Conservation (phyloP, 1,140 invertebrate genomes). For the Euwallacea fornicatus region DNA sequence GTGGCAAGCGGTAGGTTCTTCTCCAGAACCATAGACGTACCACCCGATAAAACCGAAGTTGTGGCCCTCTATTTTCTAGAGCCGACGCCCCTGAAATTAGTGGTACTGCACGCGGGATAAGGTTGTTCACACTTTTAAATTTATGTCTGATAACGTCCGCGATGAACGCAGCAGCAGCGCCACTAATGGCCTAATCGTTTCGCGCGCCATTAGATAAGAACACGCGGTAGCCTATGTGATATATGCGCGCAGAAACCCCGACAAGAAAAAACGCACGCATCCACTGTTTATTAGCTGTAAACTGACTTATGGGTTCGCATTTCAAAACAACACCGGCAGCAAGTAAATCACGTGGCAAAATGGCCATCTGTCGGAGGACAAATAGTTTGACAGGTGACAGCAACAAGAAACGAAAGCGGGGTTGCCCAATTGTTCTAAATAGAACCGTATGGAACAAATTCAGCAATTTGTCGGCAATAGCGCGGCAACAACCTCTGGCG, state of each 20-base stretch:
- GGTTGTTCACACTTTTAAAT: constrained; percentile 34
- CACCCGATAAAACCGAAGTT: background rate
- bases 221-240: constrained; percentile 18
- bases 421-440: background rate
- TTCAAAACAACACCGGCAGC: too few relatives aligned
- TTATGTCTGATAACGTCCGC: constrained; percentile 29
- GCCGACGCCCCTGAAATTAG: constrained; percentile 10
- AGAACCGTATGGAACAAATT: constrained; percentile 7
- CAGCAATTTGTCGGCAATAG: background rate
- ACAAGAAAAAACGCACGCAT: background rate
- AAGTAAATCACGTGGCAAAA: too few relatives aligned
- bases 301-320: too few relatives aligned
- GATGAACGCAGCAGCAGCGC: constrained; percentile 6
- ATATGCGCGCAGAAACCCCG: background rate
- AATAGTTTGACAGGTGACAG: background rate
- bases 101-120: constrained; percentile 15
- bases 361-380: too few relatives aligned
- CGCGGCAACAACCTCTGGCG: background rate
- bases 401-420: background rate
- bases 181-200: constrained; percentile 22
- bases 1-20: constrained; percentile 16
- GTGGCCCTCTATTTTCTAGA: background rate
- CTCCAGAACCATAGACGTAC: background rate
- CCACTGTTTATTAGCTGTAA: too few relatives aligned
- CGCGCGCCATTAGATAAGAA: constrained; percentile 28